phyloP scores from a whole-genome alignment of 2,113 vertebrate species.

The Saimiri boliviensis region DNA sequence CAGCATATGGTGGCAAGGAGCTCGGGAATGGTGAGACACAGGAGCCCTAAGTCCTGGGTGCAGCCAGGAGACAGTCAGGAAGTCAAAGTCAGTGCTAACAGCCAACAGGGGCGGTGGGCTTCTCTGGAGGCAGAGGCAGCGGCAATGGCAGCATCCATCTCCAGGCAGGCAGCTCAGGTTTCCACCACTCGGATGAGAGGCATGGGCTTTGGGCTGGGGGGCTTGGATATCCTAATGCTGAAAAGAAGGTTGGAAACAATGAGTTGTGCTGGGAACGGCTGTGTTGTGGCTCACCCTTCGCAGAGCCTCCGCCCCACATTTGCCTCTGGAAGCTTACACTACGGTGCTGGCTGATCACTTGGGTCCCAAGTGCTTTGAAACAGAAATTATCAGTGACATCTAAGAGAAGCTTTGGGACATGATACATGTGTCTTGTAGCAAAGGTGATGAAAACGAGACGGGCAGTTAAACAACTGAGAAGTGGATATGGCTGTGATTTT shows the following conservation, averaged over 20 bases:
- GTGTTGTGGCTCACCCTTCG: rapidly evolving
- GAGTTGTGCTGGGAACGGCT: background rate
- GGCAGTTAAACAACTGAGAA: background rate
- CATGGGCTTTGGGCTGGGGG: slow-evolving; percentile 87
- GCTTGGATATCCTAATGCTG: slow-evolving; percentile 87
- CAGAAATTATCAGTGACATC: background rate
- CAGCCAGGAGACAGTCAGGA: slow-evolving; percentile 63
- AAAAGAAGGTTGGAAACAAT: background rate
- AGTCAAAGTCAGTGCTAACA: slow-evolving; percentile 17
- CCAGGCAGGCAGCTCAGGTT: slow-evolving; percentile 79
- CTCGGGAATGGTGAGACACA: background rate
- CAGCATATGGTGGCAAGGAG: background rate
- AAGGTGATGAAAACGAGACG: background rate
- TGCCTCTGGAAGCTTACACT: background rate
- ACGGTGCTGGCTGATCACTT: background rate
- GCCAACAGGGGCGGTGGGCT: slow-evolving; percentile 23
- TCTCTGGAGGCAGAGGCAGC: background rate
- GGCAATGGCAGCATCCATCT: background rate
- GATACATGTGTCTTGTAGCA: background rate
- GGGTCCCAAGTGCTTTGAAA: background rate
- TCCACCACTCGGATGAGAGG: slow-evolving; percentile 96
- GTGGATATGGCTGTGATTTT: background rate
- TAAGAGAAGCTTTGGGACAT: background rate
- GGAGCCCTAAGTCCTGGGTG: background rate
- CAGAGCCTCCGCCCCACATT: rapidly evolving